phyloP scores from a whole-genome alignment of 2,888 invertebrate species.

The Halictus quadricinctus region DNA sequence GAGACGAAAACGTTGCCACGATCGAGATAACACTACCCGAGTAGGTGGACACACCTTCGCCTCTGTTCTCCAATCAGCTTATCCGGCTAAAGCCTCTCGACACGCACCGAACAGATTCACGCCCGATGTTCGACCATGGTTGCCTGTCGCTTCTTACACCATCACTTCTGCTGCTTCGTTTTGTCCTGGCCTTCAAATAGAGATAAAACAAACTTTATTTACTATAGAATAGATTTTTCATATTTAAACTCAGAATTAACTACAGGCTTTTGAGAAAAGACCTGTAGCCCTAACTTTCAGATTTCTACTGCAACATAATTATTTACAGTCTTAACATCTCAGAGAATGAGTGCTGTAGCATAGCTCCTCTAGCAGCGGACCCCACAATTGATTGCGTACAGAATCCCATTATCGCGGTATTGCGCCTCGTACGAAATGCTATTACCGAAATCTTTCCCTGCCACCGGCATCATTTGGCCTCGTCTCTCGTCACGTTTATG shows the following conservation, averaged over 20 bases:
- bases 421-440: not conserved
- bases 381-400: not conserved
- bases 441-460: not conserved
- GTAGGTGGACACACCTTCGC: slow-evolving; percentile 49
- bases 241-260: not conserved
- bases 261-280: not conserved
- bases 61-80: slow-evolving; percentile 61
- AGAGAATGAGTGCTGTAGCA: not conserved
- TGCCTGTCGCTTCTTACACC: not conserved
- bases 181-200: too few species aligned
- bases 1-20: not conserved
- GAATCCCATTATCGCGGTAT: not conserved
- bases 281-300: not conserved
- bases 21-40: slow-evolving; percentile 50
- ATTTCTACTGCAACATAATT: not conserved
- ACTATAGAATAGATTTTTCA: not conserved
- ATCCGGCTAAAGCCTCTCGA: slow-evolving; percentile 55
- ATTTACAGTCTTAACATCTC: not conserved
- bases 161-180: not conserved
- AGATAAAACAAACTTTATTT: not conserved
- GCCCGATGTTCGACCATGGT: slow-evolving; percentile 15
- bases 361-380: not conserved
- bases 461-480: not conserved
- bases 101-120: slow-evolving; percentile 31
- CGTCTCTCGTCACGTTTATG: not conserved